Evolutionary conservation across 2,797 vertebrate genomes (phyloP).

Genomic region (Tenualosa ilisha): DNA sequence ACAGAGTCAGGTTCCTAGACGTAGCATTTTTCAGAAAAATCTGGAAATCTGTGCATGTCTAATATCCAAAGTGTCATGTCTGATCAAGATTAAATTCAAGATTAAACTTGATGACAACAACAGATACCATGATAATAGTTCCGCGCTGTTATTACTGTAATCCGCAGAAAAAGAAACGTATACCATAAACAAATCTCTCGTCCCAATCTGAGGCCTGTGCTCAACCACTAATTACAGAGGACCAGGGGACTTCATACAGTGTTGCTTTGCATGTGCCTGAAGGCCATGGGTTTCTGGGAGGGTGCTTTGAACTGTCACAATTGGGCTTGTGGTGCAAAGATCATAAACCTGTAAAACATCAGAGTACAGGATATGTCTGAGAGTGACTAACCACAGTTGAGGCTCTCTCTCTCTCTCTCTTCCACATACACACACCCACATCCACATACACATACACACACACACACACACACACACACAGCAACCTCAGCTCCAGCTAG

Average conservation of each 20-base stretch:
- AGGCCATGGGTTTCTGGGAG: slow-evolving; percentile 66
- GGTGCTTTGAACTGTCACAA: slow-evolving; percentile 76
- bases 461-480: slow-evolving; percentile 8
- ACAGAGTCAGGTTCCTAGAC: background rate
- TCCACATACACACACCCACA: too few relatives aligned
- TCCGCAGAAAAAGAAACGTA: slow-evolving; percentile 28
- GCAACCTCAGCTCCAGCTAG: background rate
- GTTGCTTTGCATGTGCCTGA: slow-evolving; percentile 59
- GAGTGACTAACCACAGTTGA: slow-evolving; percentile 67
- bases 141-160: slow-evolving; percentile 21
- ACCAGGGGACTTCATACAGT: slow-evolving; percentile 47
- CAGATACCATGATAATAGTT: slow-evolving; percentile 9
- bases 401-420: slow-evolving; percentile 48
- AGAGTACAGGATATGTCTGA: slow-evolving; percentile 72
- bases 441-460: too few relatives aligned
- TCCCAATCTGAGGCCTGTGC: slow-evolving; percentile 12
- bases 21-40: background rate
- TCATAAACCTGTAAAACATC: slow-evolving; percentile 78
- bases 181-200: slow-evolving; percentile 25
- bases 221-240: slow-evolving; percentile 62
- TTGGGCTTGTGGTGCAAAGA: slow-evolving; percentile 68
- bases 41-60: background rate
- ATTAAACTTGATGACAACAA: slow-evolving; percentile 16
- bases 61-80: slow-evolving; percentile 11
- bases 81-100: background rate